phyloP scores from a whole-genome alignment of 2,113 vertebrate species.

The Serinus canaria region DNA sequence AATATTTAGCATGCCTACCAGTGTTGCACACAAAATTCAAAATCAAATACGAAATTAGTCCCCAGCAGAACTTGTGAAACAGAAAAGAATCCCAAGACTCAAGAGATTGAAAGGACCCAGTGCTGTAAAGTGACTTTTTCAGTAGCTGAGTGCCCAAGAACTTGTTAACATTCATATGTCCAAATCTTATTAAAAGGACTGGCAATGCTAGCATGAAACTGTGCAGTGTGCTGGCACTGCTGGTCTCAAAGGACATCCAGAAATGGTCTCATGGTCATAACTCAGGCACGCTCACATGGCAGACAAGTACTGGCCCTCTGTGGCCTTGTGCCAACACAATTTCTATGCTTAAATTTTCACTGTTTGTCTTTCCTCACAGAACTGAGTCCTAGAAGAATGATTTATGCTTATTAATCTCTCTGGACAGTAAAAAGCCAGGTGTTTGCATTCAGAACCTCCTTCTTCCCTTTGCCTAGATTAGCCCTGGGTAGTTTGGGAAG shows the following conservation, averaged over 20 bases:
- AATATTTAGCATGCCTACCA: background rate
- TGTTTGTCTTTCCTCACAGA: conserved; percentile 35
- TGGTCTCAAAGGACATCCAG: background rate
- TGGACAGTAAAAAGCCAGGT: conserved; percentile 28
- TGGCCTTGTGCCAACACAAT: background rate
- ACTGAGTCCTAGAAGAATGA: conserved; percentile 57
- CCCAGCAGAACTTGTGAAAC: background rate
- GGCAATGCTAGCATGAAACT: background rate
- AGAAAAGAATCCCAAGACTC: conserved; percentile 20
- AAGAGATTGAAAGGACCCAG: conserved; percentile 37
- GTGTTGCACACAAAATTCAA: background rate
- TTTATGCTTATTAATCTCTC: conserved; percentile 31
- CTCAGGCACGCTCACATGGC: background rate
- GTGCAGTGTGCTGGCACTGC: background rate
- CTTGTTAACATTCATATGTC: background rate
- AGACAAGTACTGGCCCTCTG: background rate
- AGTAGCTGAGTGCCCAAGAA: background rate
- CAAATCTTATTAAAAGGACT: background rate
- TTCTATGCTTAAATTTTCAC: background rate
- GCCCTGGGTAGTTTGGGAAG: background rate
- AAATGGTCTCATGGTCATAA: background rate
- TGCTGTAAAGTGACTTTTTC: conserved; percentile 44
- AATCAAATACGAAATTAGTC: background rate
- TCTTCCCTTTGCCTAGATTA: conserved; percentile 35
- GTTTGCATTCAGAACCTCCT: conserved; percentile 11